phyloP scores from a whole-genome alignment of 2,113 vertebrate genomes.

The Myrmophylax atrothorax region DNA sequence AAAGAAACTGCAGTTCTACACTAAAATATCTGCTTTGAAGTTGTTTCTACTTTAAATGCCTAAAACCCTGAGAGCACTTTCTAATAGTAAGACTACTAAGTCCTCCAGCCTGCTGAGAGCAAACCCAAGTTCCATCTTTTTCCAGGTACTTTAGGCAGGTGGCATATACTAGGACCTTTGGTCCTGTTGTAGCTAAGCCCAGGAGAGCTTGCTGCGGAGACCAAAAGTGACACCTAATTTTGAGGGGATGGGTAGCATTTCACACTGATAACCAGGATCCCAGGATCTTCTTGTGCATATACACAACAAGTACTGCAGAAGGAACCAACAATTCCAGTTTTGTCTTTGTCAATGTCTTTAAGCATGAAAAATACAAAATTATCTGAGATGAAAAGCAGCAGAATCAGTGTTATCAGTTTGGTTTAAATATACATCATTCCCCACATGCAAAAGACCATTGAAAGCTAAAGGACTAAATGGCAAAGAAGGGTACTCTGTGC shows the following conservation, averaged over 20 bases:
- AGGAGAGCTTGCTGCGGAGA: background rate
- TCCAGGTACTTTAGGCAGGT: background rate
- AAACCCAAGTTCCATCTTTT: background rate
- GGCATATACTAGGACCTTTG: background rate
- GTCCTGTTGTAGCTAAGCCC: background rate
- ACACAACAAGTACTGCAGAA: background rate
- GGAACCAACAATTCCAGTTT: background rate
- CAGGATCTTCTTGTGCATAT: background rate
- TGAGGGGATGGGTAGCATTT: background rate
- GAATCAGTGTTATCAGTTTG: background rate
- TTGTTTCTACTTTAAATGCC: background rate
- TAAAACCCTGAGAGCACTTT: background rate
- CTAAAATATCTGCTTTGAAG: background rate
- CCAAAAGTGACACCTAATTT: background rate
- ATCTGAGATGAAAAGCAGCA: background rate
- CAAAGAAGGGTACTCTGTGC: background rate
- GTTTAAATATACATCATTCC: background rate
- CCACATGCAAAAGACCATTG: background rate
- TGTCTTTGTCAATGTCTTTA: background rate
- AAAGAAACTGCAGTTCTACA: background rate
- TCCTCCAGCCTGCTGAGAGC: background rate
- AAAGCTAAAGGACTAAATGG: background rate
- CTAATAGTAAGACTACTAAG: background rate
- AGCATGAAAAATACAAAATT: background rate
- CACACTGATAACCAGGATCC: background rate